These are phyloP conservation scores for Crypturellus undulatus DNA, from an alignment of 2,113 vertebrate species.

Conservation along the genomic window DNA sequence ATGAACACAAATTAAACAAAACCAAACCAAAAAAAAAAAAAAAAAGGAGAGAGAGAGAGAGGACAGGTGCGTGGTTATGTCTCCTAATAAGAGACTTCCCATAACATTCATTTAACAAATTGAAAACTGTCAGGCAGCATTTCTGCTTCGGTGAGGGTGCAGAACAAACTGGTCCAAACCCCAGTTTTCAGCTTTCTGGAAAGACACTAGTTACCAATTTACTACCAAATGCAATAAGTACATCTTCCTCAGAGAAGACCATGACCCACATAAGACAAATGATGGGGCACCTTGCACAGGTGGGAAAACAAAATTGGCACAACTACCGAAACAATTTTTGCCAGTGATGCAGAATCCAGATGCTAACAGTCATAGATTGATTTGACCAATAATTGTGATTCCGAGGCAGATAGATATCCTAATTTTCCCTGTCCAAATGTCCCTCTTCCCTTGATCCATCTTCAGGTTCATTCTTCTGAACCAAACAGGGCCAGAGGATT, in stretches of 20 bases:
- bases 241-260: neutral
- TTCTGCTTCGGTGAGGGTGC: neutral
- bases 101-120: neutral
- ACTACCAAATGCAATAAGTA: neutral
- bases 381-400: neutral
- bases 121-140: neutral
- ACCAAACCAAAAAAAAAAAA: neutral
- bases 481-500: neutral
- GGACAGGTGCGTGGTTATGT: no score
- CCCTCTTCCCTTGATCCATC: neutral
- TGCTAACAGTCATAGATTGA: neutral
- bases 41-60: neutral
- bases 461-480: neutral
- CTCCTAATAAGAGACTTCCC: neutral
- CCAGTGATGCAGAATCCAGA: neutral
- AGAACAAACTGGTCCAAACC: neutral
- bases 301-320: rapidly evolving
- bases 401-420: neutral
- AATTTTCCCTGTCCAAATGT: rapidly evolving
- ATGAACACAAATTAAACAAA: neutral
- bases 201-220: neutral
- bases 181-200: neutral
- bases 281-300: neutral
- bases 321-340: rapidly evolving
- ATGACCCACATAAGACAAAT: neutral